Base-by-base conservation (phyloP, 2,888 invertebrate genomes). In the Drosophila melanosoma region DNA sequence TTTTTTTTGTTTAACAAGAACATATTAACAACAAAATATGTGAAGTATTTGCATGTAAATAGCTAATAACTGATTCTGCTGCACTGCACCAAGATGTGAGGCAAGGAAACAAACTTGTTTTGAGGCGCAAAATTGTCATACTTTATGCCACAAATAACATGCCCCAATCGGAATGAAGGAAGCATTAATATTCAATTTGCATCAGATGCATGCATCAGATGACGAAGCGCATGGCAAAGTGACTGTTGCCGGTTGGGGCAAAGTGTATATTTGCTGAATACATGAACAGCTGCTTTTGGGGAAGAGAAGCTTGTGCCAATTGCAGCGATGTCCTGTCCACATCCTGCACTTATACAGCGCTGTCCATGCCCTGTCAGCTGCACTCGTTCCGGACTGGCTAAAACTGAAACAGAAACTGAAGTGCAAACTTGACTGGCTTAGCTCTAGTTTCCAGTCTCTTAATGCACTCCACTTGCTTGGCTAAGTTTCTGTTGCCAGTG, bases 301-400 rank as follows among this genome's bases (percentile, higher is more conserved):
- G 29, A 29, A 29, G 29, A 54, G 60, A 57, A 40, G 60, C 33
- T 60, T 63, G 66, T 59, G 58, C 49, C 60, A 79, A 82, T 82
- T 77, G 72, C 77, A 68, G 61, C 48, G 56, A 60, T 68, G 66
- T 79, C 61, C 68, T 61, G 69, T 69, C 54, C 70, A 61, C 69
- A 69, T 76, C 36, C 76, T 62, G 67, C 53, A 59, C 53, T 40
- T 67, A 66, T 61, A 66, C 75, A 80, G 79, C 78, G 17, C 23
- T 68, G 76, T 79, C 80, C 60, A 61, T 79, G 57, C 52, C 66
- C 78, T 86, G 86, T 86, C 83, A 82, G 57, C 72, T 81, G 79
- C 83, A 83, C 40, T 83, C 76, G 83, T 85, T 80, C 81, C 81
- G 70, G 82, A 78, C 87, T 80, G 74, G 80, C 75, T 77, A 77